Percentiles rank a stretch among this genome's conserved stretches.
Evolutionary conservation across 2,888 invertebrate genomes (phyloP).

Genomic region (Agrotis segetum): DNA sequence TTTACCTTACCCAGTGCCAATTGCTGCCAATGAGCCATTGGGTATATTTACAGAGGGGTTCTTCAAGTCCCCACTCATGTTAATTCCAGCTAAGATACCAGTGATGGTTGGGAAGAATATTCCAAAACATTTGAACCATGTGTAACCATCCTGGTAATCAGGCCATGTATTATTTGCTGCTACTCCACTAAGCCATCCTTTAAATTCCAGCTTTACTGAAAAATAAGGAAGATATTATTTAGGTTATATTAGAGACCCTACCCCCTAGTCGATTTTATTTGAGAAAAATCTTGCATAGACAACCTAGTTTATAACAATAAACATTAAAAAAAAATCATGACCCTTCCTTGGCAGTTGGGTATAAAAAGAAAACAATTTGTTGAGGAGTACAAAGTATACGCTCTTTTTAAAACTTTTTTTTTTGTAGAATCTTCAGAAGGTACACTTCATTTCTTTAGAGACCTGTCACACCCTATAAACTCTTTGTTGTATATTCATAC

Average conservation of each 20-base stretch:
- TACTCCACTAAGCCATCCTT: conserved; percentile 96
- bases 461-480: too few relatives aligned
- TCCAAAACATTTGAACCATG: conserved; percentile 99
- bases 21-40: conserved; percentile 97
- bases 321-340: too few relatives aligned
- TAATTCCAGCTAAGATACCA: conserved; percentile 98
- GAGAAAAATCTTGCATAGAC: too few relatives aligned
- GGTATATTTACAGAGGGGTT: conserved; percentile 98
- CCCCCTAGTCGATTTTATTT: too few relatives aligned
- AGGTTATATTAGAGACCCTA: background rate
- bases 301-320: too few relatives aligned
- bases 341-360: too few relatives aligned
- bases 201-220: conserved; percentile 92
- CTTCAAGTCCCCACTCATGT: conserved; percentile 99
- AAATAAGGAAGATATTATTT: conserved; percentile 7
- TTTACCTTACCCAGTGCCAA: conserved; percentile 94
- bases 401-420: too few relatives aligned
- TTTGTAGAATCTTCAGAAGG: too few relatives aligned
- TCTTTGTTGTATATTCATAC: too few relatives aligned
- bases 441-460: too few relatives aligned
- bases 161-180: conserved; percentile 96
- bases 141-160: conserved; percentile 94
- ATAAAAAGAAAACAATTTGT: too few relatives aligned
- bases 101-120: conserved; percentile 99
- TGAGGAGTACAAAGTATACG: too few relatives aligned